Evolutionary conservation across 2,797 vertebrate genomes (phyloP).

Genomic region (Morelia viridis): DNA sequence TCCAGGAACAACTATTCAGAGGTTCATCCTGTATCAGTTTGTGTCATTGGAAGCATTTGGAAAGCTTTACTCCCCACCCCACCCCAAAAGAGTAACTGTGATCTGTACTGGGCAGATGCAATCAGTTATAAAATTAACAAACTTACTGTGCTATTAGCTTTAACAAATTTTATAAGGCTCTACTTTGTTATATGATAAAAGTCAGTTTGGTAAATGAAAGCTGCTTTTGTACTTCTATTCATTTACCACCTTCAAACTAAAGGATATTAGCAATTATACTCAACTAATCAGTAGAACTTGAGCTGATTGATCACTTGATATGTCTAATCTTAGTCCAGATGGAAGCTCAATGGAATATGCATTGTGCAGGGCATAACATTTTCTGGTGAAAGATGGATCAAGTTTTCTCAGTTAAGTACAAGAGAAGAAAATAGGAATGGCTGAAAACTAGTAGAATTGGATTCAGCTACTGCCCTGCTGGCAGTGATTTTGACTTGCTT

Average conservation of each 20-base stretch:
- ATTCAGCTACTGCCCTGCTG: neutral
- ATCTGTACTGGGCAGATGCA: neutral
- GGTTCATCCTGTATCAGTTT: neutral
- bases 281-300: neutral
- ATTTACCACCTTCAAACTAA: neutral
- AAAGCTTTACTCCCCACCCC: neutral
- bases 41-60: neutral
- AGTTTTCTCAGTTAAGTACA: neutral
- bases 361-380: neutral
- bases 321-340: neutral
- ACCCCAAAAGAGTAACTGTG: neutral
- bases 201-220: neutral
- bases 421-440: neutral
- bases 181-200: too few species aligned
- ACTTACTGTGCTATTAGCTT: neutral
- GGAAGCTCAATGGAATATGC: neutral
- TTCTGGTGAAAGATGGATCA: neutral
- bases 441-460: neutral
- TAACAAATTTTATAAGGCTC: neutral
- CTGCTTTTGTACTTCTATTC: neutral
- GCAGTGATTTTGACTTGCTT: neutral
- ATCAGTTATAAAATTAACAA: neutral
- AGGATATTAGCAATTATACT: neutral
- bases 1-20: neutral
- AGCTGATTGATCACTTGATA: neutral